Evolutionary conservation across 2,888 invertebrate species (phyloP).

Genomic region (Cartodere bifasciata): DNA sequence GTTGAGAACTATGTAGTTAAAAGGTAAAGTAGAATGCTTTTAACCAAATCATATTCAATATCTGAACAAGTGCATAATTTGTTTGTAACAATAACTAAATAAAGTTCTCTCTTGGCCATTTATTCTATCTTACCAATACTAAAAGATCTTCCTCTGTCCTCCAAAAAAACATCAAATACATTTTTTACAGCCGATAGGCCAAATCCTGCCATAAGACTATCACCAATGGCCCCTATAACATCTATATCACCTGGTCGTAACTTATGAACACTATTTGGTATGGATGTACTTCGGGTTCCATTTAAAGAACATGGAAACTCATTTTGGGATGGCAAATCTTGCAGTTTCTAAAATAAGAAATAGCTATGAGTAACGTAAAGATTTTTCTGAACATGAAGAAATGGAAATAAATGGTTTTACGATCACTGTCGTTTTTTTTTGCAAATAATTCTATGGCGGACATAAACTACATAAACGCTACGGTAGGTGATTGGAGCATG

Average conservation of each 20-base stretch:
- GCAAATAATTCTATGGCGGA: no score
- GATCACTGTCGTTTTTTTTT: no score
- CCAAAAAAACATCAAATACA: constrained; percentile 13
- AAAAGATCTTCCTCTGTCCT: constrained; percentile 23
- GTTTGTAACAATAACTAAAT: no score
- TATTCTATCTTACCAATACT: constrained; percentile 15
- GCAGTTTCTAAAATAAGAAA: constrained; percentile 17
- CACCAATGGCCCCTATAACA: constrained; percentile 56
- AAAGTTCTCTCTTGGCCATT: constrained; percentile 4
- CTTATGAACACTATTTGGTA: constrained; percentile 49
- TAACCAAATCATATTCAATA: no score
- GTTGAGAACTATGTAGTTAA: no score
- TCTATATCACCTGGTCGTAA: constrained; percentile 56
- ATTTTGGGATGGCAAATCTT: constrained; percentile 34
- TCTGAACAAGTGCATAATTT: no score
- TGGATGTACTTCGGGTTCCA: constrained; percentile 24
- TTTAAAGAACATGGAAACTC: constrained; percentile 42
- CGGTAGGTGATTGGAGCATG: no score
- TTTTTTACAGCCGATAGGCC: constrained; percentile 41
- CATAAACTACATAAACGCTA: no score
- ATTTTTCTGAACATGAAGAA: no score
- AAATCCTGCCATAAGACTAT: constrained; percentile 56
- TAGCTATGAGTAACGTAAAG: no score
- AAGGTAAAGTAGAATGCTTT: no score
- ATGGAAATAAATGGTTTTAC: no score